phyloP scores from a whole-genome alignment of 1,140 invertebrate species.

The Heliconius hermathena region DNA sequence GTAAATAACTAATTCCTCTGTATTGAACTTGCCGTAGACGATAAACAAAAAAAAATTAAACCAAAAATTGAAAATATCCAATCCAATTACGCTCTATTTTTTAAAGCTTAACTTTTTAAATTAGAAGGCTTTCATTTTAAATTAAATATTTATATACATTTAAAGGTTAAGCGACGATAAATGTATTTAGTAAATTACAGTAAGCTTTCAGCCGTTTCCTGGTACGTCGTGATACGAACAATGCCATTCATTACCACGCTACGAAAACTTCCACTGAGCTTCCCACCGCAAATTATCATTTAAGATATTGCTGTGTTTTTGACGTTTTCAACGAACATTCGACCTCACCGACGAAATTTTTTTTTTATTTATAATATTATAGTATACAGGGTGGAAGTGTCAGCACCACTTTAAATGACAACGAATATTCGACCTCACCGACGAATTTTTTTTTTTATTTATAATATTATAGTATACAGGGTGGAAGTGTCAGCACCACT shows the following conservation, averaged over 20 bases:
- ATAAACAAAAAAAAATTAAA: too few relatives aligned
- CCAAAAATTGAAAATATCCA: background rate
- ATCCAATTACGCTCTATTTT: background rate
- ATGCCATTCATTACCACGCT: conserved; percentile 25
- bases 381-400: too few relatives aligned
- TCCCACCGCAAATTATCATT: background rate
- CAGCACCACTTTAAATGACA: too few relatives aligned
- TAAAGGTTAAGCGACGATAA: conserved; percentile 12
- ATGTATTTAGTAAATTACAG: background rate
- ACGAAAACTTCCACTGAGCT: background rate
- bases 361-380: background rate
- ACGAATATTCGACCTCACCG: too few relatives aligned
- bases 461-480: too few relatives aligned
- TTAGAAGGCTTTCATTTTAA: background rate
- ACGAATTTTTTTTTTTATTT: background rate
- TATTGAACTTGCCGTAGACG: too few relatives aligned
- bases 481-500: too few relatives aligned
- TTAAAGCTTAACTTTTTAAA: background rate
- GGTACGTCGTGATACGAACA: conserved; percentile 33
- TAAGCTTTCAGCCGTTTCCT: conserved; percentile 13
- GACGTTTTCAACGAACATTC: background rate
- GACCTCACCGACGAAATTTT: background rate
- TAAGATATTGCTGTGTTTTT: conserved; percentile 3
- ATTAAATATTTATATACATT: background rate
- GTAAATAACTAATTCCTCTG: too few relatives aligned